Evolutionary conservation across 2,113 vertebrate genomes (phyloP).

Genomic region (Mobula hypostoma): DNA sequence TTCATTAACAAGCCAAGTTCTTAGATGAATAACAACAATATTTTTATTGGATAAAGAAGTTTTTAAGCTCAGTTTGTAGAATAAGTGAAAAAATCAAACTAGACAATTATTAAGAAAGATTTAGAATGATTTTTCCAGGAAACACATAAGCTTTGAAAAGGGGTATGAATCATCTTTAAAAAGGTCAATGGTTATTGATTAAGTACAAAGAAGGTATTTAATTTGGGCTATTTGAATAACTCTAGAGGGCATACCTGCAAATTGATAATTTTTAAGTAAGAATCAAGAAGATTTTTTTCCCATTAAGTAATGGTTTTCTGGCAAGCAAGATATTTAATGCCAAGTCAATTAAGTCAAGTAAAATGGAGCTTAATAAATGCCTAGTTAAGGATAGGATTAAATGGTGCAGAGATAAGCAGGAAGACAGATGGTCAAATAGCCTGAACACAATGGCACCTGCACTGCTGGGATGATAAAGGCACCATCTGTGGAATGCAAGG

Average conservation of each 20-base stretch:
- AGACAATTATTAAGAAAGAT: not conserved
- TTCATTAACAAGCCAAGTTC: not conserved
- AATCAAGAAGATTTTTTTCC: not conserved
- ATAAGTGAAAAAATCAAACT: not conserved
- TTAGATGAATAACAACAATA: not conserved
- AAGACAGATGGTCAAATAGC: slow-evolving; percentile 31
- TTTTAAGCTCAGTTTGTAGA: not conserved
- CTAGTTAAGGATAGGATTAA: slow-evolving; percentile 20
- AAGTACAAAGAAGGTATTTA: not conserved
- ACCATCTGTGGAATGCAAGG: slow-evolving; percentile 23
- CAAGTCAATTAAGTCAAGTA: slow-evolving; percentile 13
- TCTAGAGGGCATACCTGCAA: not conserved
- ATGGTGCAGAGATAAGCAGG: slow-evolving; percentile 9
- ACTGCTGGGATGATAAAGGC: slow-evolving; percentile 1
- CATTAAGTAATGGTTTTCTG: not conserved
- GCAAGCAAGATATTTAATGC: not conserved
- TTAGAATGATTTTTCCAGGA: not conserved
- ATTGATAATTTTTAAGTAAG: slow-evolving; percentile 5
- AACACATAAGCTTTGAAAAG: not conserved
- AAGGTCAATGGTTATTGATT: not conserved
- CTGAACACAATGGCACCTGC: slow-evolving; percentile 9
- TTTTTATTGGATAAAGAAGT: not conserved
- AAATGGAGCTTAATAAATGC: slow-evolving; percentile 19
- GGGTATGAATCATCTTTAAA: not conserved
- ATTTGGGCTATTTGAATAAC: not conserved